Base-by-base conservation (phyloP, 2,113 vertebrate species). In the Murina feae region DNA sequence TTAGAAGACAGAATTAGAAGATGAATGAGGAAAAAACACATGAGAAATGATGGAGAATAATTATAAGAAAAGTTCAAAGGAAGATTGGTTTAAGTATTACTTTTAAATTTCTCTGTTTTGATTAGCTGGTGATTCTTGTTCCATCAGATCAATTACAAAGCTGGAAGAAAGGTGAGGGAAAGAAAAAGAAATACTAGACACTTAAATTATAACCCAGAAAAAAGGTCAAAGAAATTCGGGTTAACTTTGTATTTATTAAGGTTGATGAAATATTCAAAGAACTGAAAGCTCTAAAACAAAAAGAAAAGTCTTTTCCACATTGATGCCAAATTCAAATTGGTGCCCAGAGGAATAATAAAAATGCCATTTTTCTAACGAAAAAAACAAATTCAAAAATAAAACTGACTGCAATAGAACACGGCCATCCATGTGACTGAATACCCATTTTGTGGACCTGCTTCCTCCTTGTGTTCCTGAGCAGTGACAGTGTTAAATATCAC, bases 151-250 rank as follows among this genome's bases (percentile, higher is more conserved):
- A n/a, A 71, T 96, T 72, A 95, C 11, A 83, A 90, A 95, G 35
- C 72, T 69, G 32, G 90, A 97, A 91, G 39, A 97, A 94, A 86
- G 66, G 47, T 60, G 76, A 93, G 39, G 35, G 17, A 25, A 10
- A 14, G 51, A 75, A 69, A 91, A 86, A 84, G 35, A 95, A 96
- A 93, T 93, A 97, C 68, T 28, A 96, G 63, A 65, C 94, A 85
- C n/a, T 97, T 94, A 98, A 96, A 97, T 94, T 96, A 97, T 82
- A 97, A 91, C 69, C 75, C 82, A 95, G 95, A 42, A 12, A 90
- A 96, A 97, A 96, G 81, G 71, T 96, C 88, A 95, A 97, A 93
- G 95, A 39, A 97, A 81, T 44, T 11, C n/a, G 30, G 58, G 68
- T 93, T 97, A 97, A 93, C 79, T n/a, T n/a, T 93, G 75, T 94